A percentile compares a stretch with the other conserved stretches of the same genome.
Conservation (phyloP, 2,888 invertebrate species). For the Temnothorax unifasciatus region DNA sequence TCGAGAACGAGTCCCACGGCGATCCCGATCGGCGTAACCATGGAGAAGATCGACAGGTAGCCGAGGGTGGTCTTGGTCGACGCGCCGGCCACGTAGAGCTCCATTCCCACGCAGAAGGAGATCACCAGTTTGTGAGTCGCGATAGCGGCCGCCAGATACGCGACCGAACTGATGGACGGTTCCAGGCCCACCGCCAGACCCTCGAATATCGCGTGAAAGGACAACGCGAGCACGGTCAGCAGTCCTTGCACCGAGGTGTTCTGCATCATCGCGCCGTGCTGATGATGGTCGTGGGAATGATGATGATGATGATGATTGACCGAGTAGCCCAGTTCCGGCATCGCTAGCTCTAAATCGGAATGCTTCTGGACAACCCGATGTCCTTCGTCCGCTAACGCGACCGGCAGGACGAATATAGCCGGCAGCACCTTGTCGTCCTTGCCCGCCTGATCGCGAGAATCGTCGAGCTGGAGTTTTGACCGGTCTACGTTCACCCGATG, state of each 20-base stretch:
- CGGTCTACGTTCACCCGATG: slow-evolving; percentile 35
- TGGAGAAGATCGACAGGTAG: slow-evolving; percentile 89
- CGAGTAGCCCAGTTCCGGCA: slow-evolving; percentile 45
- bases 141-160: slow-evolving; percentile 89
- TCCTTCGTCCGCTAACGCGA: slow-evolving; percentile 66
- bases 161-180: slow-evolving; percentile 85
- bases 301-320: slow-evolving; percentile 51
- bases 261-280: slow-evolving; percentile 66
- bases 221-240: slow-evolving; percentile 89
- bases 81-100: slow-evolving; percentile 87
- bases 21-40: slow-evolving; percentile 91
- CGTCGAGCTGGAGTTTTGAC: slow-evolving; percentile 44
- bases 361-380: slow-evolving; percentile 57
- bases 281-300: slow-evolving; percentile 53
- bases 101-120: slow-evolving; percentile 90
- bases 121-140: slow-evolving; percentile 91
- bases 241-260: slow-evolving; percentile 88
- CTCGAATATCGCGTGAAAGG: slow-evolving; percentile 91
- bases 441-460: slow-evolving; percentile 21
- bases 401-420: slow-evolving; percentile 79
- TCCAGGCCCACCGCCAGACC: slow-evolving; percentile 90
- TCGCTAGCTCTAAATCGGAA: slow-evolving; percentile 48
- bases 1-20: slow-evolving; percentile 88
- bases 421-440: slow-evolving; percentile 74
- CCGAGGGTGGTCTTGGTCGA: slow-evolving; percentile 87